Percentiles rank a stretch among this genome's conserved stretches.
Conservation (phyloP, 2,113 vertebrate species). For the Dipodomys merriami region DNA sequence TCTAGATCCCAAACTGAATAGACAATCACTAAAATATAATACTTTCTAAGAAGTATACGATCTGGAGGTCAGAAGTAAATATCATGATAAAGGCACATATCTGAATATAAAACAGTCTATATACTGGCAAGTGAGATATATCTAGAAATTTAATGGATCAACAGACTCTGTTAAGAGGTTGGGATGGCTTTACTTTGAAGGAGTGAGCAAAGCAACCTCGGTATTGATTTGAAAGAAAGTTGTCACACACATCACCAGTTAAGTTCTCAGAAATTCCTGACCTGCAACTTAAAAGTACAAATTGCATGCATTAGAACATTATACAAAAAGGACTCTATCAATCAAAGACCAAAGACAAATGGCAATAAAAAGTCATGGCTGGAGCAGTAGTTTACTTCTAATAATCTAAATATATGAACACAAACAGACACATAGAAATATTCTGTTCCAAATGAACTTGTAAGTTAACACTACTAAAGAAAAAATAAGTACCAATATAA, state of each 20-base stretch:
- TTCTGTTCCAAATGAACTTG: conserved; percentile 17
- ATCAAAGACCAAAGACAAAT: not conserved
- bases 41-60: not conserved
- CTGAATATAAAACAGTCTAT: not conserved
- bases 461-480: not conserved
- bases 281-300: not conserved
- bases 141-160: not conserved
- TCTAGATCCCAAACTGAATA: not conserved
- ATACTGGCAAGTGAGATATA: not conserved
- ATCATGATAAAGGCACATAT: not conserved
- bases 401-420: conserved; percentile 5
- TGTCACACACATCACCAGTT: not conserved
- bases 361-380: not conserved
- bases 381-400: not conserved
- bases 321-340: not conserved
- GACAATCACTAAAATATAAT: not conserved
- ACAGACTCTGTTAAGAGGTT: not conserved
- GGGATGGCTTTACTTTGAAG: not conserved
- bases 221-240: not conserved
- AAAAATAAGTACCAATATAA: not conserved
- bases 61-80: not conserved
- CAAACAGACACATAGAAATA: not conserved
- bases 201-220: not conserved
- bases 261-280: not conserved
- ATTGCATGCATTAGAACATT: not conserved